Evolutionary conservation across 2,888 invertebrate genomes (phyloP).

Genomic region (Lutraria lutraria): DNA sequence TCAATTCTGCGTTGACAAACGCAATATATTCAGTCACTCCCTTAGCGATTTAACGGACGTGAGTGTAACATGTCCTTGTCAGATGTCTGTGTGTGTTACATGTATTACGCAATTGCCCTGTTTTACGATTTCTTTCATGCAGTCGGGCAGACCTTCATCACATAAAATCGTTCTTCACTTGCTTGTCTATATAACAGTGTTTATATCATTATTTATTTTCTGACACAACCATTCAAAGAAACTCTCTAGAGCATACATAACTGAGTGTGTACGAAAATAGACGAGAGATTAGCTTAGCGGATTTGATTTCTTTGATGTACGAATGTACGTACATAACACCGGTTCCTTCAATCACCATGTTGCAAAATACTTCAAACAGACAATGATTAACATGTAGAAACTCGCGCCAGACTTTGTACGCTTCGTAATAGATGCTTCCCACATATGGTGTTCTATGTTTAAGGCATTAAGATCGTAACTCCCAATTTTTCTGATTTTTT

Average conservation of each 20-base stretch:
- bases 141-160: not conserved
- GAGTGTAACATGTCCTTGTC: no score
- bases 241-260: not conserved
- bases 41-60: no score
- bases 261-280: not conserved
- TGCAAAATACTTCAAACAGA: slow-evolving; percentile 15
- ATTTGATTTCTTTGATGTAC: not conserved
- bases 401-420: not conserved
- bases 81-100: not conserved
- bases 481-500: no score
- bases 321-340: not conserved
- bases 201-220: slow-evolving; percentile 8
- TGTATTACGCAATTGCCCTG: not conserved
- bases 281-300: slow-evolving; percentile 1
- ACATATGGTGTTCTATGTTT: no score
- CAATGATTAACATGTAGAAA: not conserved
- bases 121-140: not conserved
- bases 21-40: no score
- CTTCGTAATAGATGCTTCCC: no score
- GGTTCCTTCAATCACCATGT: not conserved
- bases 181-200: not conserved
- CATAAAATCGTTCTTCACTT: not conserved
- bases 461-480: no score
- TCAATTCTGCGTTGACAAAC: no score
- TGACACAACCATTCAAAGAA: not conserved